Evolutionary conservation across 2,113 vertebrate genomes (phyloP), one percentile per base, ranked within the genome.

Genomic region (Hemiscyllium ocellatum): DNA sequence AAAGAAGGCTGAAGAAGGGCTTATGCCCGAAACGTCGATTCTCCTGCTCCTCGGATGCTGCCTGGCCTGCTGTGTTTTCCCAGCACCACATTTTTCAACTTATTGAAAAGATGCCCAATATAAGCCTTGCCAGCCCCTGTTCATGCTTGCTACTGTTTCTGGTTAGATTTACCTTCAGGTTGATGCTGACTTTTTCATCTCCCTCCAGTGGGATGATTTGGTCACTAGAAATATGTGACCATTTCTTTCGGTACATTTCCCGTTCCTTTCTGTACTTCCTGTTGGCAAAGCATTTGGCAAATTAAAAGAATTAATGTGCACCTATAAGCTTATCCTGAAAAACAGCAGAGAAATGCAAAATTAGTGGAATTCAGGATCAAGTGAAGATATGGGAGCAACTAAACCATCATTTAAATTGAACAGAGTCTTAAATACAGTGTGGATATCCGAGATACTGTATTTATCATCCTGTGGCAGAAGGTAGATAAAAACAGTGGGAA

Each of bases 211-310:
- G 98, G 65, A 97, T 95, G 96, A 99, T 99, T 96, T 98, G 97
- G 65, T 98, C 98, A 13, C 98, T 65, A 15, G 98, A 96, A 95
- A 99, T 99, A 96, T 99, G 99, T 47, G 98, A 98, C 99, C 99
- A 99, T 96, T 97, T 99, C 97, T 99, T 98, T 96, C 97, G 98
- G 95, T 98, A 98, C 95, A 98, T 97, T 12, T 97, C 97, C 70
- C 98, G 97, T 80, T 98, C 98, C 96, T 97, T 98, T 96, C 97
- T 98, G 96, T 99, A 99, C 96, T 99, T 98, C 96, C 99, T 99
- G 96, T 70, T 91, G 96, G 76, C 76, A 69, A 72, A 52, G 83
- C 68, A 89, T 52, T 93, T 93, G 89, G 89, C 66, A 37, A 42
- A 66, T 66, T 93, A 72, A 65, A 42, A 37, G 4, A 61, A 33